phyloP scores from a whole-genome alignment of 2,113 vertebrate species.

The Heterochromis multidens region DNA sequence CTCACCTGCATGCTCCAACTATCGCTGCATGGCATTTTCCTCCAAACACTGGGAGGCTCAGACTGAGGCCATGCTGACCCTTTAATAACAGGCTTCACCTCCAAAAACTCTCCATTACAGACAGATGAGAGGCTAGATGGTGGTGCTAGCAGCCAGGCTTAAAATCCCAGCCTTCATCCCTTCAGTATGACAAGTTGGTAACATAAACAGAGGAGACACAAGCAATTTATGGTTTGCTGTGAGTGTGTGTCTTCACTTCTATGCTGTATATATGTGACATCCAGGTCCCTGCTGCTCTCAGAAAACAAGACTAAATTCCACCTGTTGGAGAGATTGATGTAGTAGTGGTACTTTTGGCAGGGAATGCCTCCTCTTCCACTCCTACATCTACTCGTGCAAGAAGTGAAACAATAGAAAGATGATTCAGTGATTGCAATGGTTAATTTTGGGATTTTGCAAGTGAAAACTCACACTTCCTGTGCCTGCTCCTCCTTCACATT shows the following conservation, averaged over 20 bases:
- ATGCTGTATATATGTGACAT: background rate
- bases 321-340: background rate
- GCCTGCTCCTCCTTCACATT: background rate
- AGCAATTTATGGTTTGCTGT: background rate
- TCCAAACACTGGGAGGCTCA: background rate
- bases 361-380: background rate
- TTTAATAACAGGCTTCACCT: slow-evolving; percentile 30
- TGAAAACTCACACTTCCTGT: background rate
- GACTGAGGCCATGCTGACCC: background rate
- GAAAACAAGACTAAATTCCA: background rate
- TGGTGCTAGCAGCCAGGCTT: background rate
- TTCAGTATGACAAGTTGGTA: background rate
- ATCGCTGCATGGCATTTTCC: background rate
- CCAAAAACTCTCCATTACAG: slow-evolving; percentile 24
- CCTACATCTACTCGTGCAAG: too few relatives aligned
- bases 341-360: background rate
- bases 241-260: background rate
- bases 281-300: background rate
- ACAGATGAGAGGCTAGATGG: slow-evolving; percentile 18
- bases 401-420: background rate
- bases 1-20: background rate
- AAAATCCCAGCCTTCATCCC: background rate
- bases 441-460: background rate
- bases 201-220: background rate
- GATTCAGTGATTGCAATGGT: background rate